A percentile compares a stretch with the other conserved stretches of the same genome.
These are phyloP conservation scores for Erpobdella octoculata DNA, from an alignment of 2,888 invertebrate genomes.

Conservation along the genomic window DNA sequence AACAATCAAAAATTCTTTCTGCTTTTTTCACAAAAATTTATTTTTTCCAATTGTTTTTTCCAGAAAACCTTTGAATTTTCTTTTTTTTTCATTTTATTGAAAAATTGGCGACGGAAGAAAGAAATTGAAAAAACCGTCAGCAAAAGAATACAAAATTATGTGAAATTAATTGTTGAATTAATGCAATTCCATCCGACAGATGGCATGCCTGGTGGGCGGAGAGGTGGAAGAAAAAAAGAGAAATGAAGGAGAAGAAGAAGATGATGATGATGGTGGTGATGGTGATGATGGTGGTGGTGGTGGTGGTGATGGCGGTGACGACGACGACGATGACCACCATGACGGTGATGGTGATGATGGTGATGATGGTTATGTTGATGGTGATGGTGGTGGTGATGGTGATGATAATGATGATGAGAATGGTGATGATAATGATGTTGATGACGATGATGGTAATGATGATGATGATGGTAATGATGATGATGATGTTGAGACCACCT, in stretches of 20 bases:
- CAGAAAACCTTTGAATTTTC: too few species aligned
- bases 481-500: background rate
- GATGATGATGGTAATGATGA: background rate
- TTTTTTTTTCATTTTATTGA: too few species aligned
- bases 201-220: constrained; percentile 2
- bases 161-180: background rate
- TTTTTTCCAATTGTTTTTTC: too few species aligned
- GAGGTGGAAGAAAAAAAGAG: background rate
- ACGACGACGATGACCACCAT: background rate
- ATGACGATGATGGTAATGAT: background rate
- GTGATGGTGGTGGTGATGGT: background rate
- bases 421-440: background rate
- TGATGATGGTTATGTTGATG: background rate
- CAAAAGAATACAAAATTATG: too few species aligned
- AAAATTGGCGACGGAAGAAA: too few species aligned
- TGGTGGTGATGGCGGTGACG: background rate
- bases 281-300: background rate
- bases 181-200: constrained; percentile 3
- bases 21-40: too few species aligned
- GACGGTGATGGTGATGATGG: background rate
- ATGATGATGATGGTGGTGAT: background rate
- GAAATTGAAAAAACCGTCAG: too few species aligned
- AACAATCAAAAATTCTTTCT: too few species aligned
- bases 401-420: constrained; percentile 12
- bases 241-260: background rate